Base-by-base conservation (phyloP, 2,888 invertebrate genomes). In the Melinaea marsaeus region DNA sequence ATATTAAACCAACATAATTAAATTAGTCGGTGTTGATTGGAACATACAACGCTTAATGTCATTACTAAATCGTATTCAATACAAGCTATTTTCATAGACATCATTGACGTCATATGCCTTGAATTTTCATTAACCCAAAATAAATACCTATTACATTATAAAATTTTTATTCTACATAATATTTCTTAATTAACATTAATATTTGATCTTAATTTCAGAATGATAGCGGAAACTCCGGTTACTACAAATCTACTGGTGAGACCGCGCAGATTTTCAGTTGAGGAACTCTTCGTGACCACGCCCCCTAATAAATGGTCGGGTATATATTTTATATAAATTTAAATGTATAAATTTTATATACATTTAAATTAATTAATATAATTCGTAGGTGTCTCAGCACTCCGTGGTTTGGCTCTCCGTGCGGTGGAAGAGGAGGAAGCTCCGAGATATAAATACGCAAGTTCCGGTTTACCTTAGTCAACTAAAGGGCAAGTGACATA, bases 371-470 rank as follows among this genome's bases (percentile, higher is more conserved):
- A 5, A 42, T 5, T 60, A n/a, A 54, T 47, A 35, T 37, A 7
- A 46, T 55, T 56, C 5, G n/a, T 51, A 91, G 91, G 99, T 13
- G 99, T 99, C 0, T 97, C 98, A 0, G 97, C 97, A 64, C 91
- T 99, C 51, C 93, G 98, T 35, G 97, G 98, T 0, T 90, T 99
- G 54, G 90, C 99, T 5, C 95, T 97, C 0, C 92, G 98, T 33
- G 99, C 99, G 74, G 97, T 98, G 71, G 99, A 99, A 78, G 97
- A 98, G 76, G 96, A 96, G 72, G 97, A 97, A 77, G 95, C 97
- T 2, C 99, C 99, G 0, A 95, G 97, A 67, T 22, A 22, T 22
- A 22, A 22, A 22, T 22, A 22, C 22, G 22, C 22, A 22, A 22
- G 22, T 22, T 22, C 22, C 1, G 22, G 22, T 22, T 22, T 22